These are phyloP conservation scores for Gnathonemus longibarbis DNA, from an alignment of 2,113 vertebrate genomes.

Conservation along the genomic window DNA sequence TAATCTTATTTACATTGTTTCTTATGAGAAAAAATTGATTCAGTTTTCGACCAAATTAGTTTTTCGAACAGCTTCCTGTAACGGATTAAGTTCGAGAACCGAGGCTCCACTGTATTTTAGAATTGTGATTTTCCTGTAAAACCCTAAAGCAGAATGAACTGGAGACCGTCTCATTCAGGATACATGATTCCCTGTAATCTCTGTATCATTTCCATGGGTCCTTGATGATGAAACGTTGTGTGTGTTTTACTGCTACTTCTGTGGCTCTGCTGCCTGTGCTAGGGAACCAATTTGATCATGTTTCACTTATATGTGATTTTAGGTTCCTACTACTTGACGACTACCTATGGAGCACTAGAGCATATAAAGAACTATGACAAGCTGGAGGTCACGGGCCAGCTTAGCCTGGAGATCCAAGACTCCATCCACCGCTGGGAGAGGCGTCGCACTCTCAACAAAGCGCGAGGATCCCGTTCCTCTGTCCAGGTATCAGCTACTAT, in stretches of 20 bases:
- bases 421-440: slow-evolving; percentile 96
- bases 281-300: neutral
- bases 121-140: neutral
- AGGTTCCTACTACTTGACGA: slow-evolving; percentile 96
- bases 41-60: no score
- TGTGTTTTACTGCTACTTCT: neutral
- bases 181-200: neutral
- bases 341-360: slow-evolving; percentile 88
- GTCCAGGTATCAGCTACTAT: slow-evolving; percentile 65
- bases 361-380: slow-evolving; percentile 92
- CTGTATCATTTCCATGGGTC: neutral
- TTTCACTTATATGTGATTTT: neutral
- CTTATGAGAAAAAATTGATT: no score
- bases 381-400: slow-evolving; percentile 78
- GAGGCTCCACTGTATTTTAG: neutral
- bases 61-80: no score
- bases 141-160: neutral
- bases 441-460: slow-evolving; percentile 85
- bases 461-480: slow-evolving; percentile 64
- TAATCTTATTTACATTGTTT: no score
- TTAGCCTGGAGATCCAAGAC: slow-evolving; percentile 90
- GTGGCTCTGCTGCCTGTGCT: neutral
- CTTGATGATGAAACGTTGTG: neutral
- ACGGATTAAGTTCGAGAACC: no score
- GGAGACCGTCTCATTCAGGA: neutral